Conservation (phyloP, 2,888 invertebrate species). For the Epinotia demarniana region DNA sequence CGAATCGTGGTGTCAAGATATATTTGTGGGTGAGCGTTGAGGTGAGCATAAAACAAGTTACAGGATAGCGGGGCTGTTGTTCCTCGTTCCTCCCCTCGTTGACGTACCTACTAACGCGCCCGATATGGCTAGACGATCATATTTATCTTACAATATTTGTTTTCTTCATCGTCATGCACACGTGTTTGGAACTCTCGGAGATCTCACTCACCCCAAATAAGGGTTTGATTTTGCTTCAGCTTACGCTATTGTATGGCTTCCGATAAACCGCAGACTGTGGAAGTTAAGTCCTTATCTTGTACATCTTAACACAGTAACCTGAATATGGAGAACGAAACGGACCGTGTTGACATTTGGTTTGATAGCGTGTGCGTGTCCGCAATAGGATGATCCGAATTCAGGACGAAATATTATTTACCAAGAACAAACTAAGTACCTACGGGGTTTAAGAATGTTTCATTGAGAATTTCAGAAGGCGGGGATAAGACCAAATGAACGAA, state of each 20-base stretch:
- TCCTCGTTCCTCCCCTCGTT: slow-evolving; percentile 31
- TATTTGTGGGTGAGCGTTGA: too few relatives aligned
- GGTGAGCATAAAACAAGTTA: too few relatives aligned
- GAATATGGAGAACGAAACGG: background rate
- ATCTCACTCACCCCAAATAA: background rate
- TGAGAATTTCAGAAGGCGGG: background rate
- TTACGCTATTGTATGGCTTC: background rate
- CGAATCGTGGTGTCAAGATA: too few relatives aligned
- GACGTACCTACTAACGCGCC: slow-evolving; percentile 34
- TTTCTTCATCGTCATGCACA: slow-evolving; percentile 10
- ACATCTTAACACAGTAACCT: slow-evolving; percentile 8
- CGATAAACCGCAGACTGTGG: background rate
- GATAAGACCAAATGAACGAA: background rate
- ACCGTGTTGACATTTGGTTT: slow-evolving; percentile 12
- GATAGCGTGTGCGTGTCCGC: background rate
- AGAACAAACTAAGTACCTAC: background rate
- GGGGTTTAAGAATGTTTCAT: background rate
- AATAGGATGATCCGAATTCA: too few relatives aligned
- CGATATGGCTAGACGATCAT: slow-evolving; percentile 26
- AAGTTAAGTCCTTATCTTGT: background rate
- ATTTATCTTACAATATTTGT: slow-evolving; percentile 30
- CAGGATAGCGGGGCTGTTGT: too few relatives aligned
- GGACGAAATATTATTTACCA: too few relatives aligned
- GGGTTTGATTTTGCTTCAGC: background rate
- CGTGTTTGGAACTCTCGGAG: slow-evolving; percentile 5